Evolutionary conservation across 2,113 vertebrate species (phyloP).

Genomic region (Australoheros scitulus): DNA sequence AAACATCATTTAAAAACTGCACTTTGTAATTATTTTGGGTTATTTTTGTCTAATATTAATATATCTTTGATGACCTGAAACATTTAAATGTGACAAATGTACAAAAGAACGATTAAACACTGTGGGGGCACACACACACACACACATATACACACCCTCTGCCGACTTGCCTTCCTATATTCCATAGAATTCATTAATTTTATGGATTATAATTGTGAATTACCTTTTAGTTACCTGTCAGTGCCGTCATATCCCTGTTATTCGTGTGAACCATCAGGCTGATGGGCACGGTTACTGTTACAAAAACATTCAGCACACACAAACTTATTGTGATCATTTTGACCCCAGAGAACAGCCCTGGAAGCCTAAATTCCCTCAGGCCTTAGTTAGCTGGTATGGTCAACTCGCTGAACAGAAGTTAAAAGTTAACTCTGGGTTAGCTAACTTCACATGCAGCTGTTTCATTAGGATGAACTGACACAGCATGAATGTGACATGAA

Average conservation of each 20-base stretch:
- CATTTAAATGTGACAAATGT: not conserved
- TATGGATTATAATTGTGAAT: not conserved
- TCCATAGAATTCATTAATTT: too few relatives aligned
- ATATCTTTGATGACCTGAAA: too few relatives aligned
- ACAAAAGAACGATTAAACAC: too few relatives aligned
- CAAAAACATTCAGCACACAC: not conserved
- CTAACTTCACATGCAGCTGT: not conserved
- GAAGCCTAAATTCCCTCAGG: not conserved
- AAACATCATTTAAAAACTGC: not conserved
- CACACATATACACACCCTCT: too few relatives aligned
- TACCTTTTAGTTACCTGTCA: not conserved
- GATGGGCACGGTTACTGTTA: too few relatives aligned
- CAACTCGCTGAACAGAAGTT: not conserved
- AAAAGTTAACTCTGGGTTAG: not conserved
- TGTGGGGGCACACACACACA: too few relatives aligned
- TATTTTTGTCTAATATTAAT: not conserved
- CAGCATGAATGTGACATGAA: not conserved
- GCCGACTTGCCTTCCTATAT: too few relatives aligned
- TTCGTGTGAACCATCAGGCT: not conserved
- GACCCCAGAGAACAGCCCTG: not conserved
- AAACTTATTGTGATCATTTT: not conserved
- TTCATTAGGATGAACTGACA: not conserved
- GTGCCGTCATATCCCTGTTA: not conserved
- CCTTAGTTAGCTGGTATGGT: not conserved
- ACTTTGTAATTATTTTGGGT: not conserved